These are phyloP conservation scores for Papilio demoleus DNA, from an alignment of 2,888 invertebrate genomes.

Conservation along the genomic window DNA sequence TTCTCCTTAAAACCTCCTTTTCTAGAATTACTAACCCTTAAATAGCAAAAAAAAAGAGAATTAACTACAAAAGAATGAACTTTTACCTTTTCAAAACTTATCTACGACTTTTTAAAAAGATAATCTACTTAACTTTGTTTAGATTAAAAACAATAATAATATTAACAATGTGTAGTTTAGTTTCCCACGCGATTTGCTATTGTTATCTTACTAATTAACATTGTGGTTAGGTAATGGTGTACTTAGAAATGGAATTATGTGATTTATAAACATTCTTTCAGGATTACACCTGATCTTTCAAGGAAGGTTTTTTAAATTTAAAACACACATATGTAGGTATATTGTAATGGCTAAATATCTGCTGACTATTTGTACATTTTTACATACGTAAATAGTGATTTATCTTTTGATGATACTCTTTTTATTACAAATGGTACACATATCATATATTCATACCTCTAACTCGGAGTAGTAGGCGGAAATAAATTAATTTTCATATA, in stretches of 20 bases:
- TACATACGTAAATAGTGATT: too few relatives aligned
- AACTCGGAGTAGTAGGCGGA: too few relatives aligned
- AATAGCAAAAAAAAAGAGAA: constrained; percentile 14
- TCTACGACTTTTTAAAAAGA: background rate
- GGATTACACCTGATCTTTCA: background rate
- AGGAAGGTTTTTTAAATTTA: background rate
- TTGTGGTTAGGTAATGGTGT: constrained; percentile 31
- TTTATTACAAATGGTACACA: too few relatives aligned
- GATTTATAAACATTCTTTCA: constrained; percentile 24
- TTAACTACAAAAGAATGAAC: constrained; percentile 20
- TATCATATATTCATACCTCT: too few relatives aligned
- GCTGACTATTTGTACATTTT: too few relatives aligned
- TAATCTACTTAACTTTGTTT: constrained; percentile 31
- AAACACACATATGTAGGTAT: background rate
- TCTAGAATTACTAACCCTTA: background rate
- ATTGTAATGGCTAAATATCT: too few relatives aligned
- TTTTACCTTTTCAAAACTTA: constrained; percentile 29
- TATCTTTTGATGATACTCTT: too few relatives aligned
- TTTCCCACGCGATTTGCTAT: constrained; percentile 32
- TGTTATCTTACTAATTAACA: constrained; percentile 32
- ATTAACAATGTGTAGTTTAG: constrained; percentile 29
- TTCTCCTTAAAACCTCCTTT: background rate
- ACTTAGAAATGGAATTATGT: constrained; percentile 19
- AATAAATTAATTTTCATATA: too few relatives aligned
- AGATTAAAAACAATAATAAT: constrained; percentile 32